A percentile compares a stretch with the other conserved stretches of the same genome.
These are phyloP conservation scores for Diadophis punctatus DNA, from an alignment of 2,113 vertebrate genomes.

Conservation along the genomic window DNA sequence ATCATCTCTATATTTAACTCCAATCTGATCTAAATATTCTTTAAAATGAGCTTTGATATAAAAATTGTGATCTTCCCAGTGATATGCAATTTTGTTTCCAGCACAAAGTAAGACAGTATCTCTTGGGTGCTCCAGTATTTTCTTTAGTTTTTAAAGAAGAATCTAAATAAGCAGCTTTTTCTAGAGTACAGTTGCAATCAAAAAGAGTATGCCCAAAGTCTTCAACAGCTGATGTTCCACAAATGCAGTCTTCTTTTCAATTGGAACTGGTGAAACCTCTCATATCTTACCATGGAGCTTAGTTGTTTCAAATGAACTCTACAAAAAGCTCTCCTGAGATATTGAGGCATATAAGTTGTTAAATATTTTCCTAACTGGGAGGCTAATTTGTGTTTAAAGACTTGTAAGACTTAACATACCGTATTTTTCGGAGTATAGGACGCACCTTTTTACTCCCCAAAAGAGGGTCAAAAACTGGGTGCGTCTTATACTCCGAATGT, in stretches of 20 bases:
- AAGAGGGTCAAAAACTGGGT: too few species aligned
- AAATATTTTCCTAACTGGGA: background rate
- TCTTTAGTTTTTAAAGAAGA: background rate
- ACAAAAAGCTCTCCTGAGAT: background rate
- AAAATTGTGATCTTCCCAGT: background rate
- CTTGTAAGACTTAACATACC: background rate
- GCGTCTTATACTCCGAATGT: too few species aligned
- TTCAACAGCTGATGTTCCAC: background rate
- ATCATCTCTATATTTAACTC: background rate
- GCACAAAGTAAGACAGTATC: background rate
- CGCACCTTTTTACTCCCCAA: too few species aligned
- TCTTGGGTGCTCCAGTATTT: background rate
- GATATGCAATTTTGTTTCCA: background rate
- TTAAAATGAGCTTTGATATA: background rate
- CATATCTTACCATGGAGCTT: background rate
- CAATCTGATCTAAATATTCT: background rate
- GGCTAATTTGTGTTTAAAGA: background rate
- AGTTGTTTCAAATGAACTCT: background rate
- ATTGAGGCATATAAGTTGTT: background rate
- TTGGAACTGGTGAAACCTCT: background rate
- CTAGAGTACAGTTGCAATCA: background rate
- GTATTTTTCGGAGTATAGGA: too few species aligned
- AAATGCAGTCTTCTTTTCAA: background rate
- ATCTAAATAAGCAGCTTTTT: background rate
- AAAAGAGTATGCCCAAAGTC: background rate